These are phyloP conservation scores for Chaetoderma sp. DNA, from an alignment of 2,888 invertebrate species.

Conservation along the genomic window DNA sequence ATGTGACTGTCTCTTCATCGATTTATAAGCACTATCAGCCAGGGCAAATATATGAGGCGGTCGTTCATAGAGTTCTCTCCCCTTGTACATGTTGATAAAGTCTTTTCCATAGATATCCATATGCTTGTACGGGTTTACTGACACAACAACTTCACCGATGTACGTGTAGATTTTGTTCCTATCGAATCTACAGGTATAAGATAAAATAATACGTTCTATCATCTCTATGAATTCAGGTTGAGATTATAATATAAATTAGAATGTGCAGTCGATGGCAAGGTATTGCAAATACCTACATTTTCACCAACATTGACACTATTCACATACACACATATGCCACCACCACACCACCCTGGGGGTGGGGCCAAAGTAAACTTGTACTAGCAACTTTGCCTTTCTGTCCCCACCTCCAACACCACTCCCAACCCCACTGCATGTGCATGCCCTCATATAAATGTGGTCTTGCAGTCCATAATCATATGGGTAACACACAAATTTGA, in stretches of 20 bases:
- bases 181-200: conserved; percentile 49
- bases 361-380: too few species aligned
- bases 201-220: conserved; percentile 11
- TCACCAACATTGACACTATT: neutral
- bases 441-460: too few species aligned
- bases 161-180: conserved; percentile 90
- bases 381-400: too few species aligned
- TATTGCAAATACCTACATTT: too few species aligned
- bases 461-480: too few species aligned
- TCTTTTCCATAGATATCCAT: conserved; percentile 92
- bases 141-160: conserved; percentile 91
- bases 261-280: too few species aligned
- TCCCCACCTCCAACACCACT: too few species aligned
- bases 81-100: conserved; percentile 90
- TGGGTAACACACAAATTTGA: too few species aligned
- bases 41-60: conserved; percentile 98
- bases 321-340: neutral
- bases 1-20: conserved; percentile 88
- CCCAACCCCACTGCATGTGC: too few species aligned
- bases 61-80: conserved; percentile 95
- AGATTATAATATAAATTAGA: neutral
- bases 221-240: neutral
- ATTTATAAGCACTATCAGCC: conserved; percentile 94
- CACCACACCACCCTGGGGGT: too few species aligned
- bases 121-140: conserved; percentile 95